Conservation (phyloP, 1,140 invertebrate species). For the Drosophila biarmipes region DNA sequence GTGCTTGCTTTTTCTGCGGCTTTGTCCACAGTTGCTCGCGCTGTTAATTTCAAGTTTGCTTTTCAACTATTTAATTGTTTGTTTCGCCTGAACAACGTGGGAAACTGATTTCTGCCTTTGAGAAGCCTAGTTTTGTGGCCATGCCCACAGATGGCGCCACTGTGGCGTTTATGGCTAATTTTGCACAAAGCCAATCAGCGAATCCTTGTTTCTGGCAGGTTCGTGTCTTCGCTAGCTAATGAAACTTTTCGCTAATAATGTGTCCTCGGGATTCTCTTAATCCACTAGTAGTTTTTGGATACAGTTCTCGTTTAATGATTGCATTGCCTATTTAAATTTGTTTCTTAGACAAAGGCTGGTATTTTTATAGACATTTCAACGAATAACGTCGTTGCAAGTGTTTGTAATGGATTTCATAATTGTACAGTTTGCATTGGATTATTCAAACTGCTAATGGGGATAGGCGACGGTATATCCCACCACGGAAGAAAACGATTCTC, state of each 20-base stretch:
- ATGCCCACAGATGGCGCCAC: conserved; percentile 61
- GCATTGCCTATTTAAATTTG: too few relatives aligned
- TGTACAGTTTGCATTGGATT: too few relatives aligned
- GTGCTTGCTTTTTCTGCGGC: neutral
- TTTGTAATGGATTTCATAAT: too few relatives aligned
- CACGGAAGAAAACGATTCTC: neutral
- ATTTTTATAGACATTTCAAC: too few relatives aligned
- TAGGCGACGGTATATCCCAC: too few relatives aligned
- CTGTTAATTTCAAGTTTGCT: conserved; percentile 40
- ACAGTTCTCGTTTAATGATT: too few relatives aligned
- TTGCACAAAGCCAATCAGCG: conserved; percentile 35
- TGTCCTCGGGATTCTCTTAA: neutral
- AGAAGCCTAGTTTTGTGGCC: neutral
- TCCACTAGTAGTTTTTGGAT: neutral
- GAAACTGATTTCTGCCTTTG: conserved; percentile 53
- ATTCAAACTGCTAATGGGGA: too few relatives aligned
- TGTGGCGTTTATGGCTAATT: conserved; percentile 69
- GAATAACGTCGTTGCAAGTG: too few relatives aligned
- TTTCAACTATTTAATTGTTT: conserved; percentile 76
- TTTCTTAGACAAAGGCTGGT: too few relatives aligned
- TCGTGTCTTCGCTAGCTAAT: conserved; percentile 59
- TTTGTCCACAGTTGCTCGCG: conserved; percentile 24
- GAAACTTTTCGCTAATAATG: conserved; percentile 9
- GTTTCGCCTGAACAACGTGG: conserved; percentile 57
- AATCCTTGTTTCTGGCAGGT: conserved; percentile 34